These are phyloP conservation scores for Macaria notata DNA, from an alignment of 2,888 invertebrate species.

Conservation along the genomic window DNA sequence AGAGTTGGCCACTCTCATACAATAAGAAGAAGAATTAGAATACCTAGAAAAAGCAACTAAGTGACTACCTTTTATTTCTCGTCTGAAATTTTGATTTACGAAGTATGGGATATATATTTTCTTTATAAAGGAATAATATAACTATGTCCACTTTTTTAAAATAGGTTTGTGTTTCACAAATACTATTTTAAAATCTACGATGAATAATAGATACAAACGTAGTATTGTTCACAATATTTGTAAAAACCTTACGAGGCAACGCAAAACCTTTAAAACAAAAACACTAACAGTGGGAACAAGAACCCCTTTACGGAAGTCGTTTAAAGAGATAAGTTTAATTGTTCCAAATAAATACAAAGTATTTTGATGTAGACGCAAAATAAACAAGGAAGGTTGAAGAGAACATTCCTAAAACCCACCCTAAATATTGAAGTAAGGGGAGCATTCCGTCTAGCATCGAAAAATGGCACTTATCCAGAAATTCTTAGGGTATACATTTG, in stretches of 20 bases:
- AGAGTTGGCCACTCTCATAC: no score
- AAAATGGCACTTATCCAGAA: no score
- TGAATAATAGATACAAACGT: neutral
- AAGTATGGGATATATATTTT: no score
- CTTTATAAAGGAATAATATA: no score
- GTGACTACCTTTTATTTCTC: no score
- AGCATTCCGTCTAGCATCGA: neutral
- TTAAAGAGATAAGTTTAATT: neutral
- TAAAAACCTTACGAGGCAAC: no score
- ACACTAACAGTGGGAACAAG: neutral
- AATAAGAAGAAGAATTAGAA: no score
- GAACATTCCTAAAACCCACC: neutral
- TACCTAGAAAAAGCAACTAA: no score
- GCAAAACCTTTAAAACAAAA: no score
- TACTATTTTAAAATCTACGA: neutral
- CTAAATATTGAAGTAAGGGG: constrained; percentile 36
- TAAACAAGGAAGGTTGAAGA: neutral
- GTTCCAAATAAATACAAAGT: neutral
- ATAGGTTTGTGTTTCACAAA: neutral
- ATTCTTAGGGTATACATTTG: no score
- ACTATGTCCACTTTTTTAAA: no score
- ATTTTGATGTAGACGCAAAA: neutral
- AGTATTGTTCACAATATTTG: neutral
- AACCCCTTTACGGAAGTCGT: neutral
- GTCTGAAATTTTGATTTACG: no score